Conservation (phyloP, 2,888 invertebrate species). For the Platycnemis pennipes region DNA sequence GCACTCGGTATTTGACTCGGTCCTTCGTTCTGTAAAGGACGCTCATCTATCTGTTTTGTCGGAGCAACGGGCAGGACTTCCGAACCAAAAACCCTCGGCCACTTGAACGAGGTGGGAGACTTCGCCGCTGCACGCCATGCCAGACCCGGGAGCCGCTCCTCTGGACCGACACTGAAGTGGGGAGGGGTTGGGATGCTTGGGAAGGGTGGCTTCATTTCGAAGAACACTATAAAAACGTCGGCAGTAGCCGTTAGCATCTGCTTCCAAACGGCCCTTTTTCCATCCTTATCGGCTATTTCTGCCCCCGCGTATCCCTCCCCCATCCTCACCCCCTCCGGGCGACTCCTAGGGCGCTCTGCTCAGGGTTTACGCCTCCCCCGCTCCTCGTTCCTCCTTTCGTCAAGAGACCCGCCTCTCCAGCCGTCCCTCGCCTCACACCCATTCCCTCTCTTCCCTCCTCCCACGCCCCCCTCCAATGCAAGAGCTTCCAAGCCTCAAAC, state of each 20-base stretch:
- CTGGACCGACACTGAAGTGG: not conserved
- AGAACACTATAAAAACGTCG: constrained; percentile 39
- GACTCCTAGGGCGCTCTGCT: not conserved
- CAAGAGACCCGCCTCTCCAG: not conserved
- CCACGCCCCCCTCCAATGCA: not conserved
- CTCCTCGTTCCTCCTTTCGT: not conserved
- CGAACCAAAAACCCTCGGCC: not conserved
- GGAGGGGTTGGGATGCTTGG: not conserved
- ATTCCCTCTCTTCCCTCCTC: not conserved
- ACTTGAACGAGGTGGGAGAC: not conserved
- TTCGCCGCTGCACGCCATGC: not conserved
- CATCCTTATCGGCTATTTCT: constrained; percentile 34
- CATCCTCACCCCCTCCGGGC: not conserved
- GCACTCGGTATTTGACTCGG: too few species aligned
- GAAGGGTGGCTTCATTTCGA: not conserved
- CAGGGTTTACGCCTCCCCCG: not conserved
- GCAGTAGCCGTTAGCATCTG: constrained; percentile 20
- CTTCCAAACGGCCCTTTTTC: constrained; percentile 28
- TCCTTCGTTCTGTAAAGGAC: not conserved
- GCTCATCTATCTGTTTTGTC: not conserved
- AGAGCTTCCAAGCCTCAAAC: too few species aligned
- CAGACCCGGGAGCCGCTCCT: not conserved
- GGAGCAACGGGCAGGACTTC: not conserved
- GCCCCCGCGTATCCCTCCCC: not conserved
- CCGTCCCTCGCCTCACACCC: not conserved